Evolutionary conservation across 2,888 invertebrate species (phyloP).

Genomic region (Andrena haemorrhoa): DNA sequence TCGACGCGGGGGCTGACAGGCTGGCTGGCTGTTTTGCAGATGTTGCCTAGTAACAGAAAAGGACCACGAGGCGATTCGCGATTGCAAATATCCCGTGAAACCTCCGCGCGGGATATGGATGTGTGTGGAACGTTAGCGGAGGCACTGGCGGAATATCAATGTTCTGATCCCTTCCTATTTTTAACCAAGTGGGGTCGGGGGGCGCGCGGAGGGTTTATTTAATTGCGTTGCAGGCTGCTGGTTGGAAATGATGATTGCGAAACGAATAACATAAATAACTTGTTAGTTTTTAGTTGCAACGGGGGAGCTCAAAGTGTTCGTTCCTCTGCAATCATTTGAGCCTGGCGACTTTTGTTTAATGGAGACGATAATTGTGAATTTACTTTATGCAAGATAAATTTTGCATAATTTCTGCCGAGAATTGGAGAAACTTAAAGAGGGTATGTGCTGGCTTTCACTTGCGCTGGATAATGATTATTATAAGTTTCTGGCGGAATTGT

Average conservation of each 20-base stretch:
- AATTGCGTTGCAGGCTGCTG: constrained; percentile 26
- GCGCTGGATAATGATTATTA: too few relatives aligned
- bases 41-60: constrained; percentile 38
- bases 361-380: too few relatives aligned
- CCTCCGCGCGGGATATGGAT: constrained; percentile 42
- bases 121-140: constrained; percentile 13
- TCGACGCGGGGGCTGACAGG: constrained; percentile 23
- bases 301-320: too few relatives aligned
- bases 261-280: constrained; percentile 19
- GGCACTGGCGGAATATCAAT: constrained; percentile 40
- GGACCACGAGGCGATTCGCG: not conserved
- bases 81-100: constrained; percentile 47
- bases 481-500: too few relatives aligned
- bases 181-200: not conserved
- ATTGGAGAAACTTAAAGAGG: too few relatives aligned
- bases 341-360: too few relatives aligned
- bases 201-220: constrained; percentile 22
- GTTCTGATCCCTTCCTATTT: not conserved
- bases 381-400: not conserved
- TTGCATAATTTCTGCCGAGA: not conserved
- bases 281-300: not conserved
- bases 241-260: constrained; percentile 22
- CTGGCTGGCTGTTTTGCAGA: constrained; percentile 41
- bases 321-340: too few relatives aligned
- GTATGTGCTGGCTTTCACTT: too few relatives aligned